phyloP scores from a whole-genome alignment of 2,888 invertebrate species.

The Tenthredo notha region DNA sequence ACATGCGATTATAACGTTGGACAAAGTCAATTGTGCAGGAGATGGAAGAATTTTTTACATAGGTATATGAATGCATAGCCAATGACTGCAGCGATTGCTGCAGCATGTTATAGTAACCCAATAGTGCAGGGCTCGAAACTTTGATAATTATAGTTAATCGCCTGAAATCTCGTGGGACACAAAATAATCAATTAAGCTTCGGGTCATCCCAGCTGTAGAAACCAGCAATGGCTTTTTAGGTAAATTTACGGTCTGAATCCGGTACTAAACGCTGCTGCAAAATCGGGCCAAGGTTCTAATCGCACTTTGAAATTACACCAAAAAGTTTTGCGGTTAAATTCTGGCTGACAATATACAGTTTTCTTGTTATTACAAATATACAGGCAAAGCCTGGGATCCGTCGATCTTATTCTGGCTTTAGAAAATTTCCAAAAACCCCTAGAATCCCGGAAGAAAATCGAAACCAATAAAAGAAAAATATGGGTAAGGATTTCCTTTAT shows the following conservation, averaged over 20 bases:
- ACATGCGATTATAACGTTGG: background rate
- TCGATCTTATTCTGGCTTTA: background rate
- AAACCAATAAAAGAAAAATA: background rate
- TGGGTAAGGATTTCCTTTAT: background rate
- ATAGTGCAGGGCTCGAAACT: background rate
- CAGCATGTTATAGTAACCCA: background rate
- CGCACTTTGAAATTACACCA: background rate
- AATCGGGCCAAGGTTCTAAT: slow-evolving; percentile 1
- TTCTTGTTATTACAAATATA: background rate
- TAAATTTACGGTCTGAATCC: background rate
- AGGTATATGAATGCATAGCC: background rate
- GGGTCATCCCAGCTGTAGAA: slow-evolving; percentile 6
- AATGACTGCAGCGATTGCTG: slow-evolving; percentile 4
- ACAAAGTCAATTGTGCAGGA: background rate
- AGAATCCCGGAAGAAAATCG: background rate
- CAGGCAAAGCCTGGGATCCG: background rate
- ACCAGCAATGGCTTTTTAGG: background rate
- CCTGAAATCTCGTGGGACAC: slow-evolving; percentile 15
- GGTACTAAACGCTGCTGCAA: background rate
- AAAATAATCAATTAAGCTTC: slow-evolving; percentile 20
- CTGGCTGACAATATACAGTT: background rate
- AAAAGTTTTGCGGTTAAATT: background rate
- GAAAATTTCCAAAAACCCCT: background rate
- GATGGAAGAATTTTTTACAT: background rate
- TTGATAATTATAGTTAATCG: background rate